Evolutionary conservation across 2,797 vertebrate species (phyloP), one percentile per base, ranked within the genome.

Genomic region (Acestrorhynchus altus): DNA sequence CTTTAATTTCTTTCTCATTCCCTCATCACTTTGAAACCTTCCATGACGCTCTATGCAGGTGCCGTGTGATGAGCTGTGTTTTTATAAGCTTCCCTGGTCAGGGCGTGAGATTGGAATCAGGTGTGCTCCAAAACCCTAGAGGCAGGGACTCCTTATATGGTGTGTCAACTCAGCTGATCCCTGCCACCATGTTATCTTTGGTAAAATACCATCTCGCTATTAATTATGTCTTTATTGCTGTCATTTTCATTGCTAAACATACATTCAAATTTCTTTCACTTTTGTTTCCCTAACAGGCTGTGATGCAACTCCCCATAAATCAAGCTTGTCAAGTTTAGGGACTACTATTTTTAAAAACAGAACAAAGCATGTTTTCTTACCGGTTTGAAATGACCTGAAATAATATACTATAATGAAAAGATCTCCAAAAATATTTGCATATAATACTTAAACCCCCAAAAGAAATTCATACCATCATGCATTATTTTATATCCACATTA

Each of bases 21-120:
- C 28, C 60, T 78, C 52, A 65, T 78, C 44, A 15, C 9, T 65
- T 35, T 57, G 10, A 39, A 65, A 78, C 13, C 8, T 68, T 52
- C 22, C 22, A 67, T 52, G 54, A 42, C 18, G 35, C 24, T 24
- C 16, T 2, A 20, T 57, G 70, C 51, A 78, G 26, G 51, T 73
- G 28, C 22, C 20, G 7, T 65, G 51, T 66, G 64, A 66, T 66
- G 60, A 72, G 63, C 44, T 1, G 11, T 65, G 31, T 61, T 83
- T 72, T 56, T 61, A 64, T 64, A 73, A 67, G 35, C 16, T 65
- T 72, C 39, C 39, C 68, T 79, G 64, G 63, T 46, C 68, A 72
- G 71, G 42, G 75, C 72, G 64, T 20, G 16, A 65, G 52, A 81
- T 77, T 81, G 35, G 26, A 54, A 63, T 73, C 66, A 71, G 80